Evolutionary conservation across 2,797 vertebrate species (phyloP).

Genomic region (Bradypodion ventrale): DNA sequence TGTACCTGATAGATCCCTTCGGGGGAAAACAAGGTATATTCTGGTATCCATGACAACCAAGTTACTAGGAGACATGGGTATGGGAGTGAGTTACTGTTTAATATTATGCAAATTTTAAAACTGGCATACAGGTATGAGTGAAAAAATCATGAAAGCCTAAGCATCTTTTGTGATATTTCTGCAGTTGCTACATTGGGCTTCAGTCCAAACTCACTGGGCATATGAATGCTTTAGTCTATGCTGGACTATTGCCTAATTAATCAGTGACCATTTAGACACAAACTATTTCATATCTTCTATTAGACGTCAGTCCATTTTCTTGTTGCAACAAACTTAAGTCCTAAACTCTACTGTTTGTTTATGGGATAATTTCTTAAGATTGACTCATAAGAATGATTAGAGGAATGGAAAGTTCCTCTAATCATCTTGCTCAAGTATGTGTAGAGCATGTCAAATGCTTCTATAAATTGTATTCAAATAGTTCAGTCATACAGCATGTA

Average conservation of each 20-base stretch:
- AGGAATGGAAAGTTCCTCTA: neutral
- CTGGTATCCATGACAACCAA: conserved; percentile 78
- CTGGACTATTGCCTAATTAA: conserved; percentile 17
- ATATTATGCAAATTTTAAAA: conserved; percentile 54
- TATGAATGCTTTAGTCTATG: neutral
- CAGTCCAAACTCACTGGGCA: neutral
- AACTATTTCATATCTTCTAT: conserved; percentile 4
- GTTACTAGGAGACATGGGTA: conserved; percentile 30
- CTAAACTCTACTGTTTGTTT: neutral
- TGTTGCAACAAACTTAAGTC: neutral
- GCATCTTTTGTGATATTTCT: neutral
- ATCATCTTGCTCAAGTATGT: neutral
- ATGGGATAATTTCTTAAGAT: neutral
- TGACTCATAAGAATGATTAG: too few relatives aligned
- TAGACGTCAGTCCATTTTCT: neutral
- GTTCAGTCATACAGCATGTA: neutral
- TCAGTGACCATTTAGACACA: neutral
- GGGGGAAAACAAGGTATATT: conserved; percentile 71
- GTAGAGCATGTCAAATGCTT: neutral
- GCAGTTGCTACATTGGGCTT: neutral
- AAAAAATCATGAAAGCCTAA: conserved; percentile 40
- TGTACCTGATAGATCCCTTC: conserved; percentile 53
- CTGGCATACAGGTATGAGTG: conserved; percentile 30
- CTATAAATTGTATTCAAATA: neutral
- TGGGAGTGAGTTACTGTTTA: conserved; percentile 62